phyloP scores from a whole-genome alignment of 2,888 invertebrate genomes.

The Hedychridium roseum region DNA sequence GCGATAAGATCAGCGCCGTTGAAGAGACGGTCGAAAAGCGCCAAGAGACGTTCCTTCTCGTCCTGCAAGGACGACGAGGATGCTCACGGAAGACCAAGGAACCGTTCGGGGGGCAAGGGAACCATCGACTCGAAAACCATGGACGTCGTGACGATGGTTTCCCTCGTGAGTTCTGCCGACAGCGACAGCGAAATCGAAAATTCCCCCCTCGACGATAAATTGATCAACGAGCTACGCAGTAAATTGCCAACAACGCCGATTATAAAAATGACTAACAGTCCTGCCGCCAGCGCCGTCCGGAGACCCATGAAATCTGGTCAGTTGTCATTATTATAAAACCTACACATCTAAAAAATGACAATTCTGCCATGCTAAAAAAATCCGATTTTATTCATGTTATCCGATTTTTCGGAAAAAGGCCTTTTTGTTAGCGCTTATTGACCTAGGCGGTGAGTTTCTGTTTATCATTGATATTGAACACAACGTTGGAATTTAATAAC shows the following conservation, averaged over 20 bases:
- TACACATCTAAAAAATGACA: no score
- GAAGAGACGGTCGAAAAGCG: conserved; percentile 51
- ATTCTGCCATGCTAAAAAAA: no score
- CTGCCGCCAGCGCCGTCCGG: conserved; percentile 30
- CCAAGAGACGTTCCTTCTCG: conserved; percentile 41
- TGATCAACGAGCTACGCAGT: conserved; percentile 55
- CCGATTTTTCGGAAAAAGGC: no score
- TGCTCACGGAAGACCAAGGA: conserved; percentile 17
- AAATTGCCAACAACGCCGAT: conserved; percentile 59
- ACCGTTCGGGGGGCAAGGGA: no score
- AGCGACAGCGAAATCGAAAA: conserved; percentile 66
- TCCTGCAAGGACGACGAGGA: conserved; percentile 33
- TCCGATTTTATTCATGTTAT: no score
- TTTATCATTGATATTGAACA: no score
- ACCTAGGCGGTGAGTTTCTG: no score
- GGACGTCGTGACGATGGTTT: conserved; percentile 72
- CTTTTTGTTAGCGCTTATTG: no score
- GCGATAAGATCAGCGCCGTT: conserved; percentile 51
- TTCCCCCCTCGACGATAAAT: conserved; percentile 54
- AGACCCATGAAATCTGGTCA: conserved; percentile 57
- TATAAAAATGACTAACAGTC: conserved; percentile 51
- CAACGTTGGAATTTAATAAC: conserved; percentile 28
- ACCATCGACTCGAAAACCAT: conserved; percentile 30
- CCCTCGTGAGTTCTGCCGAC: conserved; percentile 72
- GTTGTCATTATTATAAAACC: no score